Conservation (phyloP, 2,888 invertebrate genomes). For the Yponomeuta malinellus region DNA sequence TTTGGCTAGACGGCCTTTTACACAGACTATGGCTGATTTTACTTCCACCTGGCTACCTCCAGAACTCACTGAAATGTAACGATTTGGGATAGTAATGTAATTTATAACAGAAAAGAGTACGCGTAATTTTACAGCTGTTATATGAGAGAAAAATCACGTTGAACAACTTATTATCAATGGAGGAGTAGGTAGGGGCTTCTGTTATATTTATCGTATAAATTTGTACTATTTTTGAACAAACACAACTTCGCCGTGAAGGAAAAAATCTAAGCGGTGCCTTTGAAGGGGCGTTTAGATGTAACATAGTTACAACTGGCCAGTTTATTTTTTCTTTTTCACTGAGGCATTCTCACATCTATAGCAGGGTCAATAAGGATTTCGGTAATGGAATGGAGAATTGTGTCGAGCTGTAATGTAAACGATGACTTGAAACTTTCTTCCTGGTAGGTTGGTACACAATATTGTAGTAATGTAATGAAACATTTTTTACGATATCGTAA, state of each 20-base stretch:
- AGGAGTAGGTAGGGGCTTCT: background rate
- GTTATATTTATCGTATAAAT: background rate
- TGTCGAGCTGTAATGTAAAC: conserved; percentile 34
- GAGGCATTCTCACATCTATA: background rate
- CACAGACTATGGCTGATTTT: too few species aligned
- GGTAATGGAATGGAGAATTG: background rate
- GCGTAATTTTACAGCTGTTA: too few species aligned
- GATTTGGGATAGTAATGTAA: too few species aligned
- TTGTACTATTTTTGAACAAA: conserved; percentile 21
- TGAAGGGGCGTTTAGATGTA: conserved; percentile 27
- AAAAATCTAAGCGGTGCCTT: conserved; percentile 29
- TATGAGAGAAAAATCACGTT: too few species aligned
- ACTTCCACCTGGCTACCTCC: too few species aligned
- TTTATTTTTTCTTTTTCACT: background rate
- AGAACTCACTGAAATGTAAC: too few species aligned
- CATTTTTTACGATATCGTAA: background rate
- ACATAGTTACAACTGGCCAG: conserved; percentile 18
- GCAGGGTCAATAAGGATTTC: background rate
- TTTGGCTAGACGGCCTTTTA: too few species aligned
- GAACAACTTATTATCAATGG: too few species aligned
- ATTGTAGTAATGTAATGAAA: background rate
- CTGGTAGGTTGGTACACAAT: background rate
- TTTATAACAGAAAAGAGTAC: too few species aligned
- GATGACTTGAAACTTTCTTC: conserved; percentile 41
- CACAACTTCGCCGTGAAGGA: conserved; percentile 53